Evolutionary conservation across 2,888 invertebrate genomes (phyloP).

Genomic region (Cephus spinipes): DNA sequence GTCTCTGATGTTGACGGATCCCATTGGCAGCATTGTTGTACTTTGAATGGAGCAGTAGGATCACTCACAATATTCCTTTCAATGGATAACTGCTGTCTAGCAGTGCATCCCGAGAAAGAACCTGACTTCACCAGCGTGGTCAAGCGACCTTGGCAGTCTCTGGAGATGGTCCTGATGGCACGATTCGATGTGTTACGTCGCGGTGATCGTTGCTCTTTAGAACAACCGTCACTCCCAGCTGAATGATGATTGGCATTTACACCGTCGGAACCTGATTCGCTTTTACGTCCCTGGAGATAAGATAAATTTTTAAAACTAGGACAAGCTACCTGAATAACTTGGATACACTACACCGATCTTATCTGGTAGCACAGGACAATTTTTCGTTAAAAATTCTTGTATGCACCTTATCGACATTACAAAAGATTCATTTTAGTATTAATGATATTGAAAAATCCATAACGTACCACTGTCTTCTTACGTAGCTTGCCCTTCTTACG

Average conservation of each 20-base stretch:
- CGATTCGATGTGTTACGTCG: slow-evolving; percentile 39
- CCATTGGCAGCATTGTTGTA: slow-evolving; percentile 47
- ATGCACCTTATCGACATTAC: too few relatives aligned
- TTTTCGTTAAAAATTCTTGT: background rate
- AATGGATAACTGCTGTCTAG: slow-evolving; percentile 63
- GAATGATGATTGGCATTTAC: slow-evolving; percentile 54
- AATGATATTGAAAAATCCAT: too few relatives aligned
- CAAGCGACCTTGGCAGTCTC: slow-evolving; percentile 55
- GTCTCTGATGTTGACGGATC: slow-evolving; percentile 66
- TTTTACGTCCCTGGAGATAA: slow-evolving; percentile 65
- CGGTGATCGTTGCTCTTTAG: slow-evolving; percentile 60
- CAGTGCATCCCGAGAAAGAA: slow-evolving; percentile 77
- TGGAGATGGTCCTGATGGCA: slow-evolving; percentile 40
- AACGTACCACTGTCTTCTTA: slow-evolving; percentile 65
- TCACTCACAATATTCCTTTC: slow-evolving; percentile 74
- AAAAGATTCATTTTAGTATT: too few relatives aligned
- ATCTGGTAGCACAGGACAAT: background rate
- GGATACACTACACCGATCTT: too few relatives aligned
- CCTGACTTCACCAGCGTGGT: slow-evolving; percentile 77
- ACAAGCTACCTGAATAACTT: too few relatives aligned
- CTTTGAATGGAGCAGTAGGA: slow-evolving; percentile 71
- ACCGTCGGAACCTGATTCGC: slow-evolving; percentile 73
- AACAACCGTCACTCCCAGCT: slow-evolving; percentile 60
- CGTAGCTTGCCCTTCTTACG: slow-evolving; percentile 66
- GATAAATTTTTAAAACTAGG: too few relatives aligned